Conservation (phyloP, 2,888 invertebrate genomes). For the Thysanoteuthis rhombus region DNA sequence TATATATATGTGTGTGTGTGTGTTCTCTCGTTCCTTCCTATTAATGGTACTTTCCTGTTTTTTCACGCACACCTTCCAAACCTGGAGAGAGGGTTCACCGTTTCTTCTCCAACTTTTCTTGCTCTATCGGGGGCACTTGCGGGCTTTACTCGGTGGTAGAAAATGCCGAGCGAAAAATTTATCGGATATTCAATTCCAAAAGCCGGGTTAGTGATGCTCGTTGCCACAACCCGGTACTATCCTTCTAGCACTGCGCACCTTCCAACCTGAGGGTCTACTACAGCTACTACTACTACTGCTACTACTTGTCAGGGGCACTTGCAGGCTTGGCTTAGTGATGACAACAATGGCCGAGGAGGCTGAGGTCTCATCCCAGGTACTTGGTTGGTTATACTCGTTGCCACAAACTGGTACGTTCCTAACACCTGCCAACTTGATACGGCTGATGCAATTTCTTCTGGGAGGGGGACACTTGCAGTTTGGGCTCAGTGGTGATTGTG, state of each 20-base stretch:
- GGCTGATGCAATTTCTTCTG: neutral
- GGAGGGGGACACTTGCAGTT: no score
- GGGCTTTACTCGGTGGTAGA: no score
- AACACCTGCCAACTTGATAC: neutral
- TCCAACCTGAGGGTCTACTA: slow-evolving; percentile 12
- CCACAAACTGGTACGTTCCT: neutral
- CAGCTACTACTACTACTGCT: neutral
- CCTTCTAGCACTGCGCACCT: neutral
- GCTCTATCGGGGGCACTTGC: no score
- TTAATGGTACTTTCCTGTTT: no score
- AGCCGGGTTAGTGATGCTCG: neutral
- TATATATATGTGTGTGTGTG: no score
- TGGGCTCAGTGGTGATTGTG: no score
- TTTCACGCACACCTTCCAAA: no score
- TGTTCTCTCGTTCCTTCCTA: no score
- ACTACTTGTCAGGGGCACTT: neutral
- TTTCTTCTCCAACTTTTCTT: no score
- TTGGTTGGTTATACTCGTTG: neutral
- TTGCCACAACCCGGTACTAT: neutral
- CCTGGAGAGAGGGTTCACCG: no score
- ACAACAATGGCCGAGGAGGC: neutral
- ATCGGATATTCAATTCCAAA: neutral
- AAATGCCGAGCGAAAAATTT: no score
- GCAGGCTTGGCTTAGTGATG: neutral
- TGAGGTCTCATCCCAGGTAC: neutral